Evolutionary conservation across 2,797 vertebrate species (phyloP).

Genomic region (Lutjanus campechanus): DNA sequence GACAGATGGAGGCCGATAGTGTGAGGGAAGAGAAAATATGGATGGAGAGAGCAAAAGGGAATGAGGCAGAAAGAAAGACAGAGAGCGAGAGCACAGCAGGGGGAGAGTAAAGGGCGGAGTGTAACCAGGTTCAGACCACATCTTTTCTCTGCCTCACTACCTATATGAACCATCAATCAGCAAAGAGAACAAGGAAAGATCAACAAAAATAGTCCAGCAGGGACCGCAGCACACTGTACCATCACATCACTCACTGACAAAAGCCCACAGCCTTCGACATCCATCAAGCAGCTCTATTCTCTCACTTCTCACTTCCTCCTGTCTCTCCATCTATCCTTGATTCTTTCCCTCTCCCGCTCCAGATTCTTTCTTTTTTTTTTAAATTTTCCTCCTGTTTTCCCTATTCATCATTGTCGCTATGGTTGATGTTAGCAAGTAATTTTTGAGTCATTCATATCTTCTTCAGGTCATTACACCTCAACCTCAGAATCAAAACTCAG

Average conservation of each 20-base stretch:
- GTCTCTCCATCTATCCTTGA: constrained; percentile 43
- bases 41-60: constrained; percentile 54
- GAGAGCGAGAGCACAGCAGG: constrained; percentile 55
- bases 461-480: constrained; percentile 66
- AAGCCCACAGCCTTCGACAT: constrained; percentile 59
- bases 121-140: constrained; percentile 69
- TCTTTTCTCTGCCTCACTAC: constrained; percentile 76
- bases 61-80: constrained; percentile 71
- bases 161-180: constrained; percentile 77
- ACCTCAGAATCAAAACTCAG: constrained; percentile 70
- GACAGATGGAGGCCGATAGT: constrained; percentile 39
- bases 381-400: constrained; percentile 54
- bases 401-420: constrained; percentile 55
- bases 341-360: constrained; percentile 50
- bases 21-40: constrained; percentile 50
- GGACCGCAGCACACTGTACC: constrained; percentile 60
- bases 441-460: constrained; percentile 68
- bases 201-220: constrained; percentile 74
- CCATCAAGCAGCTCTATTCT: constrained; percentile 70
- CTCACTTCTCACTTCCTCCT: constrained; percentile 70
- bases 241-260: constrained; percentile 75
- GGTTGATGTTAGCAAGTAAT: constrained; percentile 57
- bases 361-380: constrained; percentile 19
- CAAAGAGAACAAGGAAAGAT: constrained; percentile 75
- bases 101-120: constrained; percentile 48